Evolutionary conservation across 2,888 invertebrate genomes (phyloP), one percentile per base, ranked within the genome.

Genomic region (Mayetiola destructor): DNA sequence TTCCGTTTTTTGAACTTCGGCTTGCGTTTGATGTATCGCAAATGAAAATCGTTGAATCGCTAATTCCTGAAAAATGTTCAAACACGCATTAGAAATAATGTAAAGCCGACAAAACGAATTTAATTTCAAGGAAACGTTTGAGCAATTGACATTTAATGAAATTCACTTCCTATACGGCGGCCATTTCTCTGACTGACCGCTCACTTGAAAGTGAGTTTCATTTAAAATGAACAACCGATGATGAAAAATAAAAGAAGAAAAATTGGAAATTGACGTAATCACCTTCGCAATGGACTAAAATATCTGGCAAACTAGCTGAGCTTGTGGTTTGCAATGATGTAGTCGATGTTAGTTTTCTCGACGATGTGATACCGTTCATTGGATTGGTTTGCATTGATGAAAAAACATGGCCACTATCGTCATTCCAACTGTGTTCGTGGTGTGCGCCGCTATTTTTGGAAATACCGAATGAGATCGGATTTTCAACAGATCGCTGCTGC

Each of bases 231-330:
- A 48, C 48, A 48, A 27, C 16, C 3, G 14, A 42, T 12, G 8
- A 9, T 6, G 23, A 4, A 18, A 14, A 42, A 23, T 27, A n/a
- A 8, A 27, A 48, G 16, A n/a, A 40, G 23, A 21, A 16, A 39
- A 39, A 39, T 8, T 39, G 39, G 8, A n/a, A 5, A 53, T 30
- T 53, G 32, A 20, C 48, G 42, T 48, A 18, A 32, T 56, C 40
- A 14, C 9, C 29, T 23, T 14, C 57, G 23, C 36, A 37, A 30
- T 57, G 55, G 20, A 40, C 32, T 40, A 27, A 57, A 39, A 57
- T 37, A 23, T 57, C 55, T 57, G 57, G 57, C 29, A 57, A 40
- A 57, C 57, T 57, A 14, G 32, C 14, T 30, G 57, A 57, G 14
- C 21, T 30, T 42, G 39, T 54, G 21, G 54, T 57, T 35, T 57